Conservation (phyloP, 2,113 vertebrate genomes). For the Cricetomys ansorgei region DNA sequence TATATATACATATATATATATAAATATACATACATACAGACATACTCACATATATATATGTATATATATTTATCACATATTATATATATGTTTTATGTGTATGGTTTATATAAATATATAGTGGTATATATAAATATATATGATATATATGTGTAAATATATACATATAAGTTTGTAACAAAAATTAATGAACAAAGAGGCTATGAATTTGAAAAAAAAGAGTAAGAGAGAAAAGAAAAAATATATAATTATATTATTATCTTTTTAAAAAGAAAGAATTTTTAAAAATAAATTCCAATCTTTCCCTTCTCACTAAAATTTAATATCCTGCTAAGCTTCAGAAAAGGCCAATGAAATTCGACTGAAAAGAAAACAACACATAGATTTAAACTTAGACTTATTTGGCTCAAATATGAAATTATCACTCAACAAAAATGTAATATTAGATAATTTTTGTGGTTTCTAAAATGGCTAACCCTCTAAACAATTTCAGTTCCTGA, state of each 20-base stretch:
- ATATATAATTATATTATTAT: background rate
- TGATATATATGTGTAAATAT: background rate
- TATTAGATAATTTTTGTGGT: background rate
- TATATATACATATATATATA: background rate
- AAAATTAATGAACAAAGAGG: background rate
- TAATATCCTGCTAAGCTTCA: background rate
- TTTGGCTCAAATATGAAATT: constrained; percentile 5
- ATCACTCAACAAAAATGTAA: background rate
- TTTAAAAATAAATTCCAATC: background rate
- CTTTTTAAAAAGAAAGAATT: background rate
- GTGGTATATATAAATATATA: too few relatives aligned
- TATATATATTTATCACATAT: too few relatives aligned
- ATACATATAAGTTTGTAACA: background rate
- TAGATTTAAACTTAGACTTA: background rate
- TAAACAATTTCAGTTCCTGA: background rate
- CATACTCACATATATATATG: background rate
- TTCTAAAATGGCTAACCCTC: background rate
- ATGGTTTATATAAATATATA: too few relatives aligned
- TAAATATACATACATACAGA: background rate
- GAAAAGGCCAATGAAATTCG: background rate
- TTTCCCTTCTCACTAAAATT: background rate
- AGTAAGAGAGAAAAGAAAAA: background rate
- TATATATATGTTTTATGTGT: too few relatives aligned
- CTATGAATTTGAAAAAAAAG: background rate
- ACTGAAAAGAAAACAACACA: background rate